Base-by-base conservation (phyloP, 2,113 vertebrate species). In the Vulpes vulpes region DNA sequence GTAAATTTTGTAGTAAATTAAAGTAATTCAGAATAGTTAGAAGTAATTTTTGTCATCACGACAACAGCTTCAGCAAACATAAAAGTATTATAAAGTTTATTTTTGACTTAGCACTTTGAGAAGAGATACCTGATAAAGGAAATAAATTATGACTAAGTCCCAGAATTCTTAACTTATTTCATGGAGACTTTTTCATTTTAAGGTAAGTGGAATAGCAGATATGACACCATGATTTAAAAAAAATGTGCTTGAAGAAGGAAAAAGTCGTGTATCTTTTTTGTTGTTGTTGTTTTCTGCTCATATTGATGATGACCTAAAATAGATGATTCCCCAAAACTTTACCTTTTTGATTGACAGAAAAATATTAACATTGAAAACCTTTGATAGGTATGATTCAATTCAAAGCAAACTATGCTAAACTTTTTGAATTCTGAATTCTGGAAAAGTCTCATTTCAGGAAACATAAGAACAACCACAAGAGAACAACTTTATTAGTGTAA, bases 61-160 rank as follows among this genome's bases (percentile, higher is more conserved):
- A 76, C 23, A 87, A 23, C 4, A 88, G 35, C 19, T 90, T 95
- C 43, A 30, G 60, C 7, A 86, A 74, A 81, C 43, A 79, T 71
- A 51, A 55, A 84, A 65, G 1, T 76, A 86, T 93, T 95, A 60
- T 43, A 27, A 93, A 81, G 93, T 94, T 71, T 95, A 74, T 79
- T 97, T 97, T 94, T 97, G n/a, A 89, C 11, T 96, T 95, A 59
- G 20, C 27, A 10, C 71, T 95, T 96, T 96, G 16, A 62, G 64
- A 94, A 93, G 19, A 43, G 32, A 30, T 94, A 94, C 82, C 23
- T 93, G 35, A 78, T 91, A 86, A 93, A 91, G 11, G 3, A 84
- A 82, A 95, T 55, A 53, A 96, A 87, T 94, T 95, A 88, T 71
- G n/a, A 86, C 53, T 71, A 64, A 67, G 22, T 92, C 94, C 12